Conservation (phyloP, 2,888 invertebrate species). For the Luffia ferchaultella region DNA sequence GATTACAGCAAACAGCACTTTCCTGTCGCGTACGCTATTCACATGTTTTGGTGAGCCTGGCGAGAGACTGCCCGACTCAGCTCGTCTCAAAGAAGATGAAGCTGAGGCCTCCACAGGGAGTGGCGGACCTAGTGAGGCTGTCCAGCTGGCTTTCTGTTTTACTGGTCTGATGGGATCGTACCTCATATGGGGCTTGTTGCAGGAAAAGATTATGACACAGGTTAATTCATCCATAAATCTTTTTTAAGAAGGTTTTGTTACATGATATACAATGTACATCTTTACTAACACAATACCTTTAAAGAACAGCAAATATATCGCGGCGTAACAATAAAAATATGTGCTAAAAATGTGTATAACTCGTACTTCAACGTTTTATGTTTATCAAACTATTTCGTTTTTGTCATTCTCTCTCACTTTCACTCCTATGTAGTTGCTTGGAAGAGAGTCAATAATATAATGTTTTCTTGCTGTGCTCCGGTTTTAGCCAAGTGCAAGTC, state of each 20-base stretch:
- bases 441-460: no score
- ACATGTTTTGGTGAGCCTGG: slow-evolving; percentile 39
- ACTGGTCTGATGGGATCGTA: slow-evolving; percentile 90
- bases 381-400: no score
- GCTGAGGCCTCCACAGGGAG: slow-evolving; percentile 22
- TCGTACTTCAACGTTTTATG: no score
- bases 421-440: no score
- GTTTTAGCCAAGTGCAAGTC: no score
- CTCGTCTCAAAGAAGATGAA: not conserved
- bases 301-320: no score
- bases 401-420: no score
- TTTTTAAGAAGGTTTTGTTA: not conserved
- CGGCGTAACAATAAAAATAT: no score
- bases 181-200: slow-evolving; percentile 94
- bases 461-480: no score
- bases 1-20: slow-evolving; percentile 12
- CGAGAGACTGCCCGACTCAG: slow-evolving; percentile 34
- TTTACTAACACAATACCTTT: no score
- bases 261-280: not conserved
- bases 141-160: slow-evolving; percentile 75
- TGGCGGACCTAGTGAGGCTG: slow-evolving; percentile 24
- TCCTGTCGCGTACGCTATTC: slow-evolving; percentile 29
- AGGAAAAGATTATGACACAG: slow-evolving; percentile 98
- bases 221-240: slow-evolving; percentile 28
- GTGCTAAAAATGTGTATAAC: no score